phyloP scores from a whole-genome alignment of 2,113 vertebrate species.

The Rhinolophus sinicus region DNA sequence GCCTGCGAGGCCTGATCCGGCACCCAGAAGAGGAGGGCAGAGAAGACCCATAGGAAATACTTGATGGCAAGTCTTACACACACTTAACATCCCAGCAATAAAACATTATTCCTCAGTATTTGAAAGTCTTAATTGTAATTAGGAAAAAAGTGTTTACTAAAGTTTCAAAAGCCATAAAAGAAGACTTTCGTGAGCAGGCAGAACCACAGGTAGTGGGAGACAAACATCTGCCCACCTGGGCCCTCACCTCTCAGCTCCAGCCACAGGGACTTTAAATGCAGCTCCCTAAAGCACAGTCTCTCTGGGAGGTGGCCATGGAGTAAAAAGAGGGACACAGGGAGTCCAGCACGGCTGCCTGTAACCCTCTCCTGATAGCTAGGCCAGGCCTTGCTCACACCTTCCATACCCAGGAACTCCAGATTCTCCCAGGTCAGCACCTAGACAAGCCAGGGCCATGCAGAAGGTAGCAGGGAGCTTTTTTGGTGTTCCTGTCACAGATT shows the following conservation, averaged over 20 bases:
- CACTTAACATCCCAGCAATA: slow-evolving; percentile 35
- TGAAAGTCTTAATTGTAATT: slow-evolving; percentile 48
- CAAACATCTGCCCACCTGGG: neutral
- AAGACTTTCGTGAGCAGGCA: neutral
- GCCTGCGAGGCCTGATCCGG: neutral
- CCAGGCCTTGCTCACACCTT: neutral
- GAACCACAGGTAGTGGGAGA: neutral
- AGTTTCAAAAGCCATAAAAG: slow-evolving; percentile 54
- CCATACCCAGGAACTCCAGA: neutral
- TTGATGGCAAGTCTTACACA: slow-evolving; percentile 5
- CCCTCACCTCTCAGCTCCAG: neutral
- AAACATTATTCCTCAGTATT: slow-evolving; percentile 37
- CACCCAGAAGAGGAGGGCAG: neutral
- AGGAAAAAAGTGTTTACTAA: slow-evolving; percentile 20
- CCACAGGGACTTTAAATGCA: neutral
- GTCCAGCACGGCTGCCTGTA: neutral
- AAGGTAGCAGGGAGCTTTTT: neutral
- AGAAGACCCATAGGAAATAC: slow-evolving; percentile 12
- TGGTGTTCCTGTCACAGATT: neutral
- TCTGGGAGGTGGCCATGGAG: neutral
- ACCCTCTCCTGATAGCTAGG: neutral
- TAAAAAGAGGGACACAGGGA: neutral
- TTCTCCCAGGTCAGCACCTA: neutral
- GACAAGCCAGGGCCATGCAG: neutral
- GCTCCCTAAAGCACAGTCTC: neutral